Conservation (phyloP, 2,797 vertebrate species). For the Poeciliopsis turneri region DNA sequence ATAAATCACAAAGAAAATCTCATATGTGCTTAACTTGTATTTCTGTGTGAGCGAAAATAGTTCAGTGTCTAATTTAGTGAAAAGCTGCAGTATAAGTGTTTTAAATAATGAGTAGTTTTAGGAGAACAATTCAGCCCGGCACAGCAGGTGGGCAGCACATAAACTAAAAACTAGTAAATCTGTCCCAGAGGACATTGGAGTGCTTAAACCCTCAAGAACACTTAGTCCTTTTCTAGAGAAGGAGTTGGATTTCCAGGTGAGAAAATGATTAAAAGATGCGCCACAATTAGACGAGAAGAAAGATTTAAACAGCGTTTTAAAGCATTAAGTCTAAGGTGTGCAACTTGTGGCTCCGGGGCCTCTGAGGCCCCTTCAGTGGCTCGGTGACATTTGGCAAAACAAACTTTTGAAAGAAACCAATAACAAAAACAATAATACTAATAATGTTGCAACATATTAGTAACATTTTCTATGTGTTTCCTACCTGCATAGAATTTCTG, state of each 20-base stretch:
- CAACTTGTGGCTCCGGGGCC: not conserved
- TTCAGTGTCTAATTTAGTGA: not conserved
- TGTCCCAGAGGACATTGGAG: not conserved
- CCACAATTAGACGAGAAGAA: not conserved
- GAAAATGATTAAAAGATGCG: not conserved
- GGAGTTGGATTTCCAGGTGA: not conserved
- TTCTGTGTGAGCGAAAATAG: not conserved
- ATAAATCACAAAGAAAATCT: constrained; percentile 1
- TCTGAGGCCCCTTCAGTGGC: not conserved
- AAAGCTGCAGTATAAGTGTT: not conserved
- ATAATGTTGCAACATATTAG: not conserved
- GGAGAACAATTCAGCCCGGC: not conserved
- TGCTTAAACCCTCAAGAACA: constrained; percentile 2
- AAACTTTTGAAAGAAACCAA: not conserved
- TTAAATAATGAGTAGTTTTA: not conserved
- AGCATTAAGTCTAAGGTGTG: not conserved
- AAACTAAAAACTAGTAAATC: not conserved
- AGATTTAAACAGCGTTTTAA: not conserved
- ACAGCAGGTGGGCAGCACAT: not conserved
- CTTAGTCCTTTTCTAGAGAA: constrained; percentile 1
- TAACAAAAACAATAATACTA: not conserved
- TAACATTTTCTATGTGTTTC: not conserved
- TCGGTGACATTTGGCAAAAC: not conserved
- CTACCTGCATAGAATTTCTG: not conserved
- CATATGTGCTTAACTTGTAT: not conserved